A percentile compares a stretch with the other conserved stretches of the same genome.
Conservation (phyloP, 2,888 invertebrate genomes). For the Mythimna ferrago region DNA sequence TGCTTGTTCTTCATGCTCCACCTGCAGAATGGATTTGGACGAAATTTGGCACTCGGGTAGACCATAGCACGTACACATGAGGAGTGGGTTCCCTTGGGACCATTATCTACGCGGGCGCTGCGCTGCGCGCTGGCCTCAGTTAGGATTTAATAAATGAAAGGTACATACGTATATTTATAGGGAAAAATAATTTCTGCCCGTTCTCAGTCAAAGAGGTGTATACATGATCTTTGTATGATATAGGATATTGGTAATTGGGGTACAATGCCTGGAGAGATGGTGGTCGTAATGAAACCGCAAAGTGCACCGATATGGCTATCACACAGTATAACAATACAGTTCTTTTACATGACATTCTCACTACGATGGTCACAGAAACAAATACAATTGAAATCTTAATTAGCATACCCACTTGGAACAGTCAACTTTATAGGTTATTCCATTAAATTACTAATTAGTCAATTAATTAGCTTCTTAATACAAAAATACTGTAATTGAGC, state of each 20-base stretch:
- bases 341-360: slow-evolving; percentile 32
- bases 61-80: too few species aligned
- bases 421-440: slow-evolving; percentile 2
- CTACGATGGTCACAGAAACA: slow-evolving; percentile 1
- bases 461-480: slow-evolving; percentile 25
- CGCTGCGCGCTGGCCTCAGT: too few species aligned
- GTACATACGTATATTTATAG: slow-evolving; percentile 75
- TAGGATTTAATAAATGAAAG: slow-evolving; percentile 8
- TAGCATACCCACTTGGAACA: background rate
- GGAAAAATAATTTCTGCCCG: slow-evolving; percentile 71
- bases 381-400: slow-evolving; percentile 14
- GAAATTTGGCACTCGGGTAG: too few species aligned
- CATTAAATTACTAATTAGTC: slow-evolving; percentile 31
- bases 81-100: too few species aligned
- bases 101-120: too few species aligned
- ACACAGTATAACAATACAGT: slow-evolving; percentile 24
- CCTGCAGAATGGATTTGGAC: too few species aligned
- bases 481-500: slow-evolving; percentile 3
- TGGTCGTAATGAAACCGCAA: background rate
- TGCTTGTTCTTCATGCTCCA: too few species aligned
- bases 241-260: slow-evolving; percentile 60
- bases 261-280: background rate
- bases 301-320: slow-evolving; percentile 8
- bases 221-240: slow-evolving; percentile 71
- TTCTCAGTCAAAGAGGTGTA: slow-evolving; percentile 69